phyloP scores from a whole-genome alignment of 1,140 invertebrate species.

The Amphibalanus amphitrite region DNA sequence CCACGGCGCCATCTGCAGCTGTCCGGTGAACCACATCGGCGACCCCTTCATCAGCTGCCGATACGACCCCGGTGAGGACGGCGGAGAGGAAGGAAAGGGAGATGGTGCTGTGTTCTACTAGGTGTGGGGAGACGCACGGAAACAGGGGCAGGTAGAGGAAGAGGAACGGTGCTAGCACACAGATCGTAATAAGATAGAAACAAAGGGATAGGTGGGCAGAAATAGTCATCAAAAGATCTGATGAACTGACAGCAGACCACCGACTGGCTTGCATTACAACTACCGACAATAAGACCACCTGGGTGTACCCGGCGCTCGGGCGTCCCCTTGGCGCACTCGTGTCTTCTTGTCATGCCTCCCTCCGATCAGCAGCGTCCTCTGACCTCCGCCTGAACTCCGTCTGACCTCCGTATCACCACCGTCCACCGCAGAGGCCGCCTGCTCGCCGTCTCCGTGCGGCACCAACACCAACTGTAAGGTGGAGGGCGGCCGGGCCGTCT shows the following conservation, averaged over 20 bases:
- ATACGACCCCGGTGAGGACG: conserved; percentile 13
- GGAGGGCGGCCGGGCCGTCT: conserved; percentile 15
- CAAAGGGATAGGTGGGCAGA: not conserved
- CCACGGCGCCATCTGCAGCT: conserved; percentile 56
- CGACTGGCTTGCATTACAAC: not conserved
- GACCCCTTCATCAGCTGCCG: conserved; percentile 41
- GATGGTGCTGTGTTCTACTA: no score
- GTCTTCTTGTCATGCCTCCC: no score
- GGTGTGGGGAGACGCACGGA: no score
- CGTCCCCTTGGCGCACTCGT: no score
- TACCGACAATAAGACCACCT: not conserved
- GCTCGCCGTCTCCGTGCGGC: conserved; percentile 42
- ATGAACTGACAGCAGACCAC: not conserved
- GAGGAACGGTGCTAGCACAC: not conserved
- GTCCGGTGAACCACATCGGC: conserved; percentile 49
- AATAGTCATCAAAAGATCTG: not conserved
- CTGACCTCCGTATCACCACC: not conserved
- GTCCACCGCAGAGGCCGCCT: conserved; percentile 31
- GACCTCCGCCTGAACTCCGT: not conserved
- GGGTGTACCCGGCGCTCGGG: no score
- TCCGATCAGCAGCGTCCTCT: no score
- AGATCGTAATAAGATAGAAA: not conserved
- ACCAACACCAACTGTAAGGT: conserved; percentile 35
- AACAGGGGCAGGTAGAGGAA: not conserved
- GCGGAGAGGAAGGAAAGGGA: no score